Conservation (phyloP, 2,113 vertebrate species). For the Meleagris gallopavo region DNA sequence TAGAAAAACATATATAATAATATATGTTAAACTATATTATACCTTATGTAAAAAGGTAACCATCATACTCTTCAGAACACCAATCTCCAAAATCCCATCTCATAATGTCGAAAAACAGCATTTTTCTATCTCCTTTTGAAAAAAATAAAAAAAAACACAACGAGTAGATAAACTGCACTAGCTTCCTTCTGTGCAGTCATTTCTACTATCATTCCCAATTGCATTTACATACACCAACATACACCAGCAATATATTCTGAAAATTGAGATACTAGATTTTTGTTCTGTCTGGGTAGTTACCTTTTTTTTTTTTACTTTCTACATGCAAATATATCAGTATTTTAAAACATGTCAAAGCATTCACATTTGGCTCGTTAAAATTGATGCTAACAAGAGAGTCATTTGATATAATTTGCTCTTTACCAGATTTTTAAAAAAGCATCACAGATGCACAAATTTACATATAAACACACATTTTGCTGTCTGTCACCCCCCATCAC, state of each 20-base stretch:
- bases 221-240: neutral
- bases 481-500: constrained; percentile 38
- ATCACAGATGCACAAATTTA: neutral
- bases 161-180: neutral
- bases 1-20: neutral
- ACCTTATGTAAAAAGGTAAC: neutral
- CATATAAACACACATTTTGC: neutral
- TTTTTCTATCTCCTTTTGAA: neutral
- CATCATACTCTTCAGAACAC: neutral
- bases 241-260: neutral
- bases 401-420: constrained; percentile 61
- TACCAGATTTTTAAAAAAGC: neutral
- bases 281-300: neutral
- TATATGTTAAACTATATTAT: neutral
- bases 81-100: neutral
- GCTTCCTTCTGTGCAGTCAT: neutral
- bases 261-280: neutral
- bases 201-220: neutral
- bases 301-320: neutral
- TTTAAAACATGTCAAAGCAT: constrained; percentile 41
- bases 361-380: constrained; percentile 20
- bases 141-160: neutral
- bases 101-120: neutral
- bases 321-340: neutral
- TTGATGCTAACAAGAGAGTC: constrained; percentile 50